Evolutionary conservation across 1,140 invertebrate genomes (phyloP).

Genomic region (Drosophila punjabiensis): DNA sequence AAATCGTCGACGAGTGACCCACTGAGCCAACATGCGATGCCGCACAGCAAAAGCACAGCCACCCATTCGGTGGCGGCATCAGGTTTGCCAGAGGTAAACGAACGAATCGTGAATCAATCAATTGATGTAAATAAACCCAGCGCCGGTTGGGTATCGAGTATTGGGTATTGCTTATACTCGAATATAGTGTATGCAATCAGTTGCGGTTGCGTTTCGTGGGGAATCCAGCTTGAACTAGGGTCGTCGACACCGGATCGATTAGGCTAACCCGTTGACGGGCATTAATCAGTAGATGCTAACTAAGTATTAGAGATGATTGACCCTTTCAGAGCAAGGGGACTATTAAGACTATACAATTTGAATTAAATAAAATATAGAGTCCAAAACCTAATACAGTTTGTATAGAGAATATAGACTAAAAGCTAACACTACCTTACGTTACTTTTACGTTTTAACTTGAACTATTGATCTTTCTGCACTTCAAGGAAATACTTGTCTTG

Average conservation of each 20-base stretch:
- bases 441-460: too few species aligned
- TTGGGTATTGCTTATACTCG: not conserved
- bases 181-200: conserved; percentile 16
- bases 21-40: conserved; percentile 35
- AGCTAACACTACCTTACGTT: too few species aligned
- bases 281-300: conserved; percentile 12
- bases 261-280: not conserved
- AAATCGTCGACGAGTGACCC: conserved; percentile 45
- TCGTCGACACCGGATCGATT: conserved; percentile 33
- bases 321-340: not conserved
- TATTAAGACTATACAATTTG: not conserved
- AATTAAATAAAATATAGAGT: not conserved
- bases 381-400: not conserved
- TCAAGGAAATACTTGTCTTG: not conserved
- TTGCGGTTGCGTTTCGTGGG: conserved; percentile 14
- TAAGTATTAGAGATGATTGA: not conserved
- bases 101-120: conserved; percentile 59
- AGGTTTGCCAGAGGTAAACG: conserved; percentile 65
- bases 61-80: conserved; percentile 37
- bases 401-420: not conserved
- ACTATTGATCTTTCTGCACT: not conserved
- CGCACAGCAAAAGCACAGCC: not conserved
- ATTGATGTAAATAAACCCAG: conserved; percentile 39
- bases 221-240: conserved; percentile 18
- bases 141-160: not conserved